These are phyloP conservation scores for Phalacrocorax aristotelis DNA, from an alignment of 2,113 vertebrate genomes.

Conservation along the genomic window DNA sequence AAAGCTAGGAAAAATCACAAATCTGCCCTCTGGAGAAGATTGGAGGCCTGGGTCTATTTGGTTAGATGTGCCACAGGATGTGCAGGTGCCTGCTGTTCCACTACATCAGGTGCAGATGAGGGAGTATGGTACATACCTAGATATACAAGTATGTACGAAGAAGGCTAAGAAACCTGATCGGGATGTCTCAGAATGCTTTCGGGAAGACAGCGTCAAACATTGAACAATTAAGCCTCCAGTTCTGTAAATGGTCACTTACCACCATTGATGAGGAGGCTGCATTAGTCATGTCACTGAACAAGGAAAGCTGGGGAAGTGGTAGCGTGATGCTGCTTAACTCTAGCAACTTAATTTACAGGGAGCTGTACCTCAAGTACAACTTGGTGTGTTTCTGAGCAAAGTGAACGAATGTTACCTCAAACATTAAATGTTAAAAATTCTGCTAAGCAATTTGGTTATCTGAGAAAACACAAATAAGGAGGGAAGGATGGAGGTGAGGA, in stretches of 20 bases:
- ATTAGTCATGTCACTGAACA: neutral
- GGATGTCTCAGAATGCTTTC: neutral
- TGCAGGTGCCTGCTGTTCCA: neutral
- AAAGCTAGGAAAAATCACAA: neutral
- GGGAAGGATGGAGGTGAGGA: neutral
- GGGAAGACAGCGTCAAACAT: neutral
- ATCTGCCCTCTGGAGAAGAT: neutral
- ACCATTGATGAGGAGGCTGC: neutral
- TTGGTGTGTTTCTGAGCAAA: neutral
- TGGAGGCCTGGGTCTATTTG: fast-evolving
- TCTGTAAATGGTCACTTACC: neutral
- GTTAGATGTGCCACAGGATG: too few relatives aligned
- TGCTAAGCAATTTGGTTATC: neutral
- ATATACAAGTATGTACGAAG: fast-evolving
- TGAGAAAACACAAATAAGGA: neutral
- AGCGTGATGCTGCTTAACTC: neutral
- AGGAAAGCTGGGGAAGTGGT: neutral
- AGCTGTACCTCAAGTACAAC: neutral
- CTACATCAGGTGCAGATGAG: neutral
- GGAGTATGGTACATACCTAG: neutral
- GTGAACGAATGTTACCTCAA: neutral
- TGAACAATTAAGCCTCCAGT: neutral
- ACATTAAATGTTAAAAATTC: neutral
- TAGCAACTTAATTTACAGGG: neutral
- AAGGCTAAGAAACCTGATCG: neutral